Evolutionary conservation across 2,113 vertebrate genomes (phyloP), one percentile per base, ranked within the genome.

Genomic region (Silurus glanis): DNA sequence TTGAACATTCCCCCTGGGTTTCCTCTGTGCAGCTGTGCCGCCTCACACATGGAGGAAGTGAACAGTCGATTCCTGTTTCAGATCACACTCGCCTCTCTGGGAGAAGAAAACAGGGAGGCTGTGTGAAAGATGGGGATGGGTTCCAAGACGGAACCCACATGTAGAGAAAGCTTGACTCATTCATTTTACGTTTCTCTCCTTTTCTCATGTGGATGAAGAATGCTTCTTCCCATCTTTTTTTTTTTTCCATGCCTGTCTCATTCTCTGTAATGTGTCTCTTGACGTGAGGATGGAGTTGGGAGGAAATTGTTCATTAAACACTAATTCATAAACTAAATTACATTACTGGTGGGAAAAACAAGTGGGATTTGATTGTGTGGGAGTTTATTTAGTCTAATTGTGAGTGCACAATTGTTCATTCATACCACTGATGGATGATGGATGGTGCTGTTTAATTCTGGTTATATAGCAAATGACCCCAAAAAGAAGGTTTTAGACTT

Each of bases 91-190:
- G 51, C 16, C 64, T 55, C 83, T 76, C 66, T 72, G 49, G 69
- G 58, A 76, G 83, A 21, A 80, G 59, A 37, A 71, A 82, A 85
- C 84, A 64, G 76, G 37, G 25, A 45, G 61, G 61, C 28, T 83
- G 83, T 64, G 55, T 59, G 45, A 69, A 82, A 75, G 61, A 66
- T n/a, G 53, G 21, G 56, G 84, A 87, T 55, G 61, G 37, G 55
- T 81, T 85, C 45, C 55, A 58, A 64, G 51, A 84, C 28, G 45
- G 64, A 72, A 51, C 75, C 56, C 74, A 75, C 83, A 87, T 88
- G 83, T 83, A 83, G 76, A 85, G 71, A 86, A 87, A 87, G 81
- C 87, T 84, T 87, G 88, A 89, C 47, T 86, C 75, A 45, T 87
- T 87, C 55, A 56, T 45, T 83, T 79, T 85, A 83, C 37, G 47